phyloP scores from a whole-genome alignment of 2,797 vertebrate genomes.

The Eleutherodactylus coqui region DNA sequence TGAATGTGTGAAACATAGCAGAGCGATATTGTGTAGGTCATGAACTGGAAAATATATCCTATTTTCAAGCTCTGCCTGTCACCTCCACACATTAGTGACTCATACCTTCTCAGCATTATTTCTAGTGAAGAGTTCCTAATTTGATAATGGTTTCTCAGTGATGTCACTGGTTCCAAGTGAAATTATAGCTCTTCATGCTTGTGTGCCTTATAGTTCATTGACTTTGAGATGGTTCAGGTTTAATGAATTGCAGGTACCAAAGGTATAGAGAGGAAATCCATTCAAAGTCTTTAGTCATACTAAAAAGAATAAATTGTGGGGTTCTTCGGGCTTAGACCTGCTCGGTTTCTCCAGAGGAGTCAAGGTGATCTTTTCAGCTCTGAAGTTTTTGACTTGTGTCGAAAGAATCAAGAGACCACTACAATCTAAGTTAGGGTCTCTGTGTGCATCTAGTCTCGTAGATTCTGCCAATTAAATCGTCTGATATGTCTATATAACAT shows the following conservation, averaged over 20 bases:
- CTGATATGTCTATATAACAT: not conserved
- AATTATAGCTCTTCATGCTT: not conserved
- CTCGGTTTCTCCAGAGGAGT: not conserved
- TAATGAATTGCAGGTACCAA: not conserved
- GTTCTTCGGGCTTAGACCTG: too few species aligned
- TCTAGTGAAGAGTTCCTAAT: not conserved
- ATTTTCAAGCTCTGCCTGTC: not conserved
- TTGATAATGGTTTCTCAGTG: not conserved
- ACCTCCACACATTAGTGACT: conserved; percentile 24
- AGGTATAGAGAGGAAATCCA: not conserved
- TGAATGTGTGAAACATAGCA: not conserved
- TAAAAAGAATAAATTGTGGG: not conserved
- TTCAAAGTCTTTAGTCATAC: not conserved
- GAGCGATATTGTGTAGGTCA: not conserved
- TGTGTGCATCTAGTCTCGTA: too few species aligned
- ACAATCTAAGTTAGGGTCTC: not conserved
- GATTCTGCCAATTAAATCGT: too few species aligned
- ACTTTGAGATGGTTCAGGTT: not conserved
- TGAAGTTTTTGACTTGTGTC: not conserved
- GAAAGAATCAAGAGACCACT: not conserved
- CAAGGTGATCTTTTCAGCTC: not conserved
- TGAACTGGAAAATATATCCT: conserved; percentile 11
- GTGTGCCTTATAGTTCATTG: not conserved
- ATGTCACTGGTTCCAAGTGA: not conserved
- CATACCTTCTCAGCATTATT: not conserved